Base-by-base conservation (phyloP, 2,113 vertebrate species). In the Cygnus atratus region DNA sequence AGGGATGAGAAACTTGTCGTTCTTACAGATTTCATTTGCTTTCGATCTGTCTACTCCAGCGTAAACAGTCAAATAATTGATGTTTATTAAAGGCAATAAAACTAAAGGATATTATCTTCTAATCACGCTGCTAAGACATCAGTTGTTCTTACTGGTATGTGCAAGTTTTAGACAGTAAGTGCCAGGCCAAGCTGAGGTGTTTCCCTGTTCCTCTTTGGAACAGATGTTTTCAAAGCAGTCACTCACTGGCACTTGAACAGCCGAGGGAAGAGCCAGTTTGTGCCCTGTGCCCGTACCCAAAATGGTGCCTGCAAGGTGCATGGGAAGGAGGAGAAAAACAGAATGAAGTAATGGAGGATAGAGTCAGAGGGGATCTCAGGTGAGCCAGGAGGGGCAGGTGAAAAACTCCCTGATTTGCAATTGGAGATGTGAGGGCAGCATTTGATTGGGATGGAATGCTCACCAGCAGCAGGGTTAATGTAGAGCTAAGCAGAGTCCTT, bases 71-170 rank as follows among this genome's bases (percentile, higher is more conserved):
- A 80, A 66, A 54, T 82, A 54, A 50, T 74, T 43, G 58, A 67
- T 68, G 41, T 84, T 90, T 78, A 76, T 72, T 92, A 83, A 93
- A 72, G 50, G 54, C 19, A 13, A 48, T 93, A 61, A 84, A 94
- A 96, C 94, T 87, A 96, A 92, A 95, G 67, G 74, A 68, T 89
- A 61, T 66, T 81, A 59, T 39, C 73, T 84, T 84, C 54, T 73
- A 71, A 87, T 91, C 26, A 17, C 62, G 75, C 37, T 72, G n/a
- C 57, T 84, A 76, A 29, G 68, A 54, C 19, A 61, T 66, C 24
- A 0, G 29, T 85, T 93, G 54, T 86, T 78, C 50, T 50, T 93
- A 62, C 52, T 54, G 37, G 3, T 62, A 8, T 7, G 16, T 84
- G 24, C 67, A 43, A 33, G 66, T 55, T 85, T 71, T 62, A 21